Evolutionary conservation across 1,140 invertebrate species (phyloP).

Genomic region (Lysiphlebus fabarum): DNA sequence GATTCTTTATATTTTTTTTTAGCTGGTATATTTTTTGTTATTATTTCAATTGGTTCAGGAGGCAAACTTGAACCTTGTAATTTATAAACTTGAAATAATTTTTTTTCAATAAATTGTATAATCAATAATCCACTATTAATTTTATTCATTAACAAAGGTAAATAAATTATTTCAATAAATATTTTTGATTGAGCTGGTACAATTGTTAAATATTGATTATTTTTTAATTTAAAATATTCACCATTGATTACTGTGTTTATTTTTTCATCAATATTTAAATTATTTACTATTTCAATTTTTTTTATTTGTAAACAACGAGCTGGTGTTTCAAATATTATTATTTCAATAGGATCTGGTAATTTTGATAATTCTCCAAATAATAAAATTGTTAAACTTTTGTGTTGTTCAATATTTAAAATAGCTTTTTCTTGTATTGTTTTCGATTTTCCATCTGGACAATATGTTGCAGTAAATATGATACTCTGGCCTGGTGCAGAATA

Average conservation of each 20-base stretch:
- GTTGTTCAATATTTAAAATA: constrained; percentile 39
- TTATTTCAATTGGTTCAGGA: constrained; percentile 19
- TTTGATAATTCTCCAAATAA: constrained; percentile 43
- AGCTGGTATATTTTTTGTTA: constrained; percentile 31
- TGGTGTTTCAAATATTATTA: constrained; percentile 37
- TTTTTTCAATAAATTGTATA: constrained; percentile 28
- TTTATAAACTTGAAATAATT: constrained; percentile 28
- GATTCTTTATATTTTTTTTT: constrained; percentile 33
- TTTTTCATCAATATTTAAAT: constrained; percentile 35
- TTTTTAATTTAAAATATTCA: constrained; percentile 36
- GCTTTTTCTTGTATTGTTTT: constrained; percentile 27
- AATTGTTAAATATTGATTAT: constrained; percentile 27
- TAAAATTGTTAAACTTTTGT: constrained; percentile 33
- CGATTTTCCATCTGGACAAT: constrained; percentile 32
- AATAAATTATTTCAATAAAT: constrained; percentile 33
- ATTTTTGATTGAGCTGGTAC: constrained; percentile 29
- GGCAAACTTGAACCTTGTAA: constrained; percentile 22
- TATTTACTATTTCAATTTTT: constrained; percentile 40
- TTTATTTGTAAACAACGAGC: constrained; percentile 37
- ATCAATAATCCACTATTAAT: constrained; percentile 31
- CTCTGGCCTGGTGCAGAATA: constrained; percentile 44
- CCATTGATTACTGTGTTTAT: constrained; percentile 41
- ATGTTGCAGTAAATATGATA: constrained; percentile 42
- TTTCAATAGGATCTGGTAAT: constrained; percentile 43
- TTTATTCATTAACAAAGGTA: constrained; percentile 34